These are phyloP conservation scores for Eleutherodactylus coqui DNA, from an alignment of 2,797 vertebrate genomes.

Conservation along the genomic window DNA sequence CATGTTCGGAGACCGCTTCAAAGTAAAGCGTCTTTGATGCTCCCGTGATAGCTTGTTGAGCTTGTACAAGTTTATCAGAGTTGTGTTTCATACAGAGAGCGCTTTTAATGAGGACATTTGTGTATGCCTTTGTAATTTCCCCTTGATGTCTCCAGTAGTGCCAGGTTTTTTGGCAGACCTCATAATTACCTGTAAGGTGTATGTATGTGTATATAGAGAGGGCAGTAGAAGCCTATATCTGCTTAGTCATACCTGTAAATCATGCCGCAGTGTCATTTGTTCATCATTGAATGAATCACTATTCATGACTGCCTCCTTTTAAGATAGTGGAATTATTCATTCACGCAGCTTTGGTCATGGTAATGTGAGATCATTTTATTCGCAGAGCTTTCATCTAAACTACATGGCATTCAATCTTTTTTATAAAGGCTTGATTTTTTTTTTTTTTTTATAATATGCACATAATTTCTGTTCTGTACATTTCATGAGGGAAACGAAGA, in stretches of 20 bases:
- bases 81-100: conserved; percentile 13
- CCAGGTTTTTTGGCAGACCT: not conserved
- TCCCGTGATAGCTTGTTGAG: conserved; percentile 25
- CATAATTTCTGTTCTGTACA: not conserved
- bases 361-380: not conserved
- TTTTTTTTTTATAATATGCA: not conserved
- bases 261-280: not conserved
- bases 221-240: not conserved
- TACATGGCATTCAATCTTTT: not conserved
- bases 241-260: not conserved
- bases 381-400: not conserved
- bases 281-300: too few relatives aligned
- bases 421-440: not conserved
- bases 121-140: not conserved
- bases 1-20: conserved; percentile 43
- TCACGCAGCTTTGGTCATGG: not conserved
- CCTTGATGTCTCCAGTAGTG: not conserved
- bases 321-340: not conserved
- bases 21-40: conserved; percentile 50
- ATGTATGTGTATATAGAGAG: too few relatives aligned
- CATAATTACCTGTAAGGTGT: not conserved
- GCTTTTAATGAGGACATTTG: conserved; percentile 40
- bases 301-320: too few relatives aligned
- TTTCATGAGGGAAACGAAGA: too few relatives aligned
- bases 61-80: conserved; percentile 16